phyloP scores from a whole-genome alignment of 23 tunicate species.

The Clavelina lepadiformis region DNA sequence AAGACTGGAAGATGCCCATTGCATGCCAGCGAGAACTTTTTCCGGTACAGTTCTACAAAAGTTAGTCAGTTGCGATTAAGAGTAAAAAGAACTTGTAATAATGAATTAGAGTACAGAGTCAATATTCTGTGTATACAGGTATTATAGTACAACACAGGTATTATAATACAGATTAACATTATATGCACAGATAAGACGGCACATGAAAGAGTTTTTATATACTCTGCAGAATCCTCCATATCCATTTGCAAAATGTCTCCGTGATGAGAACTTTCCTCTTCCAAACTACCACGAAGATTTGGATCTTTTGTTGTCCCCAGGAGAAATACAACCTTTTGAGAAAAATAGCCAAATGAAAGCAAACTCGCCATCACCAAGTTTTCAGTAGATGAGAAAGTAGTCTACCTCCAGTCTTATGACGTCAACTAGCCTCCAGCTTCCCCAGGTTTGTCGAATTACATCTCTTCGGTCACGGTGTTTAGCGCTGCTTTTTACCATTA shows the following conservation, averaged over 20 bases:
- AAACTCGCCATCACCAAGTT: too few relatives aligned
- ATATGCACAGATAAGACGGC: not conserved
- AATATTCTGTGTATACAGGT: not conserved
- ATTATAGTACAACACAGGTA: too few relatives aligned
- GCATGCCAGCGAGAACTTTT: constrained; percentile 72
- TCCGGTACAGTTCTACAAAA: constrained; percentile 41
- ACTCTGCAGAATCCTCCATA: constrained; percentile 26
- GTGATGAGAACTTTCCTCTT: constrained; percentile 22
- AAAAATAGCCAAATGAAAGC: too few relatives aligned
- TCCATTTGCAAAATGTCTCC: constrained; percentile 49
- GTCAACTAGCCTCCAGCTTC: too few relatives aligned
- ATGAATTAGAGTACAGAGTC: not conserved
- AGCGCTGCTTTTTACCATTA: too few relatives aligned
- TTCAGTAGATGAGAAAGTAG: too few relatives aligned
- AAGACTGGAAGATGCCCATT: constrained; percentile 42
- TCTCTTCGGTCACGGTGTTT: too few relatives aligned
- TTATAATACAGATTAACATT: not conserved
- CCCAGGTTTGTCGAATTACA: too few relatives aligned
- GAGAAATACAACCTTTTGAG: constrained; percentile 29
- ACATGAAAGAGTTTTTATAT: not conserved
- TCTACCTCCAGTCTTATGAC: too few relatives aligned
- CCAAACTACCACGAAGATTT: not conserved
- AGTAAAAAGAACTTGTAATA: not conserved
- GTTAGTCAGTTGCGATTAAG: not conserved
- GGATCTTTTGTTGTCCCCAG: constrained; percentile 23